Evolutionary conservation across 2,888 invertebrate species (phyloP).

Genomic region (Formica aserva): DNA sequence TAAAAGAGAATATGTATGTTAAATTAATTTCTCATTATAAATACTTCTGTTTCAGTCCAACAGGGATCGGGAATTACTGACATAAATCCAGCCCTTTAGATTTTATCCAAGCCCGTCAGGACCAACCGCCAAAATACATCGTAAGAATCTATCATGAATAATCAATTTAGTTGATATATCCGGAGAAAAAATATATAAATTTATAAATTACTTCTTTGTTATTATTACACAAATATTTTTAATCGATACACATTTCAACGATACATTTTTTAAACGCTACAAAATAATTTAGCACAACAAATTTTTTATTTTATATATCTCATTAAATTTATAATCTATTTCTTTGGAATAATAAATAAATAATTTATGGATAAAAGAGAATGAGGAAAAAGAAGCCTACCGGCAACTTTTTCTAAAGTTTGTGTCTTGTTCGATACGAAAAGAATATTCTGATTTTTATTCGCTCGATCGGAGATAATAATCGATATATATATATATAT

Average conservation of each 20-base stretch:
- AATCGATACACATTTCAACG: background rate
- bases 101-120: background rate
- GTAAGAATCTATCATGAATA: slow-evolving; percentile 15
- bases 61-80: background rate
- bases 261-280: background rate
- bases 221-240: background rate
- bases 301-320: background rate
- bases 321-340: background rate
- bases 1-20: background rate
- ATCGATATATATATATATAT: background rate
- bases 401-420: background rate
- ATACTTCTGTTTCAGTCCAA: slow-evolving; percentile 39
- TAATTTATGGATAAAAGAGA: background rate
- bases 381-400: background rate
- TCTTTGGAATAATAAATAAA: background rate
- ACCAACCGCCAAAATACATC: slow-evolving; percentile 4
- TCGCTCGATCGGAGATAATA: background rate
- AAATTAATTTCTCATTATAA: slow-evolving; percentile 23
- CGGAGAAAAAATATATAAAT: background rate
- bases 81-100: background rate
- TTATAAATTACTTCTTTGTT: background rate
- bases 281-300: background rate
- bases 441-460: background rate
- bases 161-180: slow-evolving; percentile 7
- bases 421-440: background rate